phyloP scores from a whole-genome alignment of 2,797 vertebrate genomes.

The Pagetopsis macropterus region DNA sequence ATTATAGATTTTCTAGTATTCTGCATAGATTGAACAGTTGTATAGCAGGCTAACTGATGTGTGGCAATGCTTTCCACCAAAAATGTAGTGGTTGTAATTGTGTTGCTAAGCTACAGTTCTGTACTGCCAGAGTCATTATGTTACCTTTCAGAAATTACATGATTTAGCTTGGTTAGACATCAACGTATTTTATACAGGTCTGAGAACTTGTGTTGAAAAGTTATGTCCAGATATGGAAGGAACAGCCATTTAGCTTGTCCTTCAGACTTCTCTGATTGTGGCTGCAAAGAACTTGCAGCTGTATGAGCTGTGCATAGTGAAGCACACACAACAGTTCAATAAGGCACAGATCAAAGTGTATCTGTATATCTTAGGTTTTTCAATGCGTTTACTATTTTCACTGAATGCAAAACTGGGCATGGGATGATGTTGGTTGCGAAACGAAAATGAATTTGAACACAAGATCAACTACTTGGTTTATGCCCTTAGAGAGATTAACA shows the following conservation, averaged over 20 bases:
- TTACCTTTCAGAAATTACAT: slow-evolving; percentile 28
- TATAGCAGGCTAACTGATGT: slow-evolving; percentile 35
- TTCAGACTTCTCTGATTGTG: slow-evolving; percentile 30
- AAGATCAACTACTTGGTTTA: slow-evolving; percentile 21
- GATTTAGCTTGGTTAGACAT: slow-evolving; percentile 36
- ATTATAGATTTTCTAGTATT: neutral
- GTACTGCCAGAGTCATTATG: slow-evolving; percentile 30
- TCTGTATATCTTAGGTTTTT: slow-evolving; percentile 16
- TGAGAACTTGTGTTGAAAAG: slow-evolving; percentile 31
- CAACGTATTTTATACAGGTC: slow-evolving; percentile 31
- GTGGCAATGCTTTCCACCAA: slow-evolving; percentile 25
- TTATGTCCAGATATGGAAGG: slow-evolving; percentile 1
- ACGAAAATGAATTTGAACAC: slow-evolving; percentile 1
- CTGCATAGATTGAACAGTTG: slow-evolving; percentile 8
- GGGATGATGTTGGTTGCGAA: neutral
- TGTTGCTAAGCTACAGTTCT: slow-evolving; percentile 54
- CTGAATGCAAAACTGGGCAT: neutral
- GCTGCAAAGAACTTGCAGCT: slow-evolving; percentile 5
- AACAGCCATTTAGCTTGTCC: neutral
- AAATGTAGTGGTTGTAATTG: slow-evolving; percentile 40
- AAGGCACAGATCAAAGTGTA: slow-evolving; percentile 13
- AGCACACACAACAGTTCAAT: slow-evolving; percentile 3
- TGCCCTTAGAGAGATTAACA: neutral
- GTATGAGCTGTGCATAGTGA: neutral
- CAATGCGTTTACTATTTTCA: slow-evolving; percentile 2